Base-by-base conservation (phyloP, 1,140 invertebrate species). In the Zaprionus lachaisei region DNA sequence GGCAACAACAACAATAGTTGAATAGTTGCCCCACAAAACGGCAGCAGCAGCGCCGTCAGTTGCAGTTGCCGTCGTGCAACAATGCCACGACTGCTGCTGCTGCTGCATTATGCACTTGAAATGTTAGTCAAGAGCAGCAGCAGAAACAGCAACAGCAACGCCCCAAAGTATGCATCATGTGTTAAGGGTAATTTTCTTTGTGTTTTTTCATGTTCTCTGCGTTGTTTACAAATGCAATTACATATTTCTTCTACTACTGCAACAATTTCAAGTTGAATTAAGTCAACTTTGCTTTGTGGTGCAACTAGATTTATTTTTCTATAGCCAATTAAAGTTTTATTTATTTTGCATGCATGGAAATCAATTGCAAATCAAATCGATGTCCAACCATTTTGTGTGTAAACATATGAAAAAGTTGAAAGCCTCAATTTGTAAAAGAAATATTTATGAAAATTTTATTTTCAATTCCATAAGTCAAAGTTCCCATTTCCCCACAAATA, bases 121-220 rank as follows among this genome's bases (percentile, higher is more conserved):
- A 89, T 89, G 68, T 81, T 75, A 87, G 84, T 83, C 84, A 87
- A 89, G 84, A 87, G 84, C 78, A 89, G 78, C 64, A 24, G 66
- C 74, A 55, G 78, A 61, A 24, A 56, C 73, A 49, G 65, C 63
- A 62, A 28, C 56, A 54, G 58, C 72, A 62, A 38, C 37, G 37
- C 71, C 74, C 54, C 44, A 62, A 76, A 76, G 71, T 76, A 57
- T 65, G 62, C 71, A 66, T 56, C 31, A 64, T 17, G 14, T 70
- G 57, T 77, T 24, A 47, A 47, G 62, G 62, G 37, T 57, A 77
- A 72, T 77, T 63, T 34, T 71, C 51, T 60, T 54, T 71, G 49
- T 54, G 6, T 57, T 49, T 49, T 57, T 58, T 22, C 7, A 57
- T 62, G n/a, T 44, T 41, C 24, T 74, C 58, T 72, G 54, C 51